Conservation (phyloP, 2,113 vertebrate species). For the Etheostoma cragini region DNA sequence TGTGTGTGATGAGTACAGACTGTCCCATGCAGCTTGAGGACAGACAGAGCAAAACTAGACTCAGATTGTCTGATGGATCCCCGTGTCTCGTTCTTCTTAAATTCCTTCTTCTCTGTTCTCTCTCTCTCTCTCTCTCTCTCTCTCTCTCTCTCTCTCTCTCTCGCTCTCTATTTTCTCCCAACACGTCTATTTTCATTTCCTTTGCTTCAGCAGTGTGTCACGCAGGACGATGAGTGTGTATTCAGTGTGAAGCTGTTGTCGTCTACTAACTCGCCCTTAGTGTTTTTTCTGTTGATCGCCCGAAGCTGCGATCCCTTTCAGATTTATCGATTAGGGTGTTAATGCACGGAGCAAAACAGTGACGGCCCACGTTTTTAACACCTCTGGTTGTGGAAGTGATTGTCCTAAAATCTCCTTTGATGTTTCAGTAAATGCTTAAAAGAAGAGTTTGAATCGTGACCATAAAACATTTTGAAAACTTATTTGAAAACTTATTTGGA, state of each 20-base stretch:
- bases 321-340: no score
- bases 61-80: constrained; percentile 11
- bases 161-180: background rate
- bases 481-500: no score
- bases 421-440: no score
- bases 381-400: no score
- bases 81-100: background rate
- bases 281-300: no score
- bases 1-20: constrained; percentile 37
- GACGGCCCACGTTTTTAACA: no score
- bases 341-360: no score
- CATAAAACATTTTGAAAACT: no score
- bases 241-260: constrained; percentile 4
- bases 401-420: no score
- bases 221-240: background rate
- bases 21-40: constrained; percentile 31
- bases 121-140: constrained; percentile 4
- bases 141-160: background rate
- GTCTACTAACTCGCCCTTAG: no score
- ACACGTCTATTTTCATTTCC: constrained; percentile 23
- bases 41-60: constrained; percentile 26
- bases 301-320: no score
- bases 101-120: background rate
- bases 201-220: constrained; percentile 11
- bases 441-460: no score